These are phyloP conservation scores for Motacilla alba DNA, from an alignment of 2,113 vertebrate species.

Conservation along the genomic window DNA sequence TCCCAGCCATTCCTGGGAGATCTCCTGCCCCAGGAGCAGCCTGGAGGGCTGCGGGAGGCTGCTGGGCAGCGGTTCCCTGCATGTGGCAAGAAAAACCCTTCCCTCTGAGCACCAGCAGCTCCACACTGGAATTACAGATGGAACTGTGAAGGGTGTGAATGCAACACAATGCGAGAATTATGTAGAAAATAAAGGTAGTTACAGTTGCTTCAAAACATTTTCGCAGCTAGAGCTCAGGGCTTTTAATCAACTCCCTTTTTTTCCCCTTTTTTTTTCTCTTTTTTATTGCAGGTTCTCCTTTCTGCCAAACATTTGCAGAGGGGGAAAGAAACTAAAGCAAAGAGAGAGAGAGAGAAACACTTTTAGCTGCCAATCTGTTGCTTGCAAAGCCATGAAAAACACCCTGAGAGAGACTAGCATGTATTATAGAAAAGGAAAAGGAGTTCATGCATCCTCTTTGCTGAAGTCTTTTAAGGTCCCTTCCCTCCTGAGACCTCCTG, in stretches of 20 bases:
- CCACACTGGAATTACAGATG: not conserved
- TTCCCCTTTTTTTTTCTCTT: fast-evolving
- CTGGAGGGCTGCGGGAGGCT: not conserved
- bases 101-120: fast-evolving
- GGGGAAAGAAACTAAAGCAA: not conserved
- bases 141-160: not conserved
- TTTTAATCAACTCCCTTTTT: not conserved
- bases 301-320: constrained; percentile 24
- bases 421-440: not conserved
- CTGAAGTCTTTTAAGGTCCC: not conserved
- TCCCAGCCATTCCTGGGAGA: not conserved
- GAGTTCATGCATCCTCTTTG: not conserved
- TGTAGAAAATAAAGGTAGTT: constrained; percentile 31
- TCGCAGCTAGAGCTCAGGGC: not conserved
- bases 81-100: not conserved
- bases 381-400: constrained; percentile 7
- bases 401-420: not conserved
- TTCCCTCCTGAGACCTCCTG: not conserved
- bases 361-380: constrained; percentile 39
- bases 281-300: not conserved
- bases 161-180: not conserved
- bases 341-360: not conserved
- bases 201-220: constrained; percentile 38
- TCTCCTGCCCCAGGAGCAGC: not conserved
- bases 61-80: fast-evolving